Evolutionary conservation across 2,888 invertebrate genomes (phyloP), one percentile per base, ranked within the genome.

Genomic region (Arctia plantaginis): DNA sequence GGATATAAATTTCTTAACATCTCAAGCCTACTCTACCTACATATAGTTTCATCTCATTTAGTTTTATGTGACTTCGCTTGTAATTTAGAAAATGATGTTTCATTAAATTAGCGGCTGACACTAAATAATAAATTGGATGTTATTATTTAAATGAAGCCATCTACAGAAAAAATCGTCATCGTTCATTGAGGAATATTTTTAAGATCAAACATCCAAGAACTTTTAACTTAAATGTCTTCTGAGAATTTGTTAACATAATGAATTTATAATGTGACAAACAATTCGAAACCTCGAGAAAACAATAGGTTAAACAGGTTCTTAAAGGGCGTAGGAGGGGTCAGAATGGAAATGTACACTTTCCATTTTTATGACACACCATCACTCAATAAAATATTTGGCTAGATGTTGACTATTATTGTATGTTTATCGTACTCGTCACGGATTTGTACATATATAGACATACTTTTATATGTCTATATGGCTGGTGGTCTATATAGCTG

Each of bases 221-320:
- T 67, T 27, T 66, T 44, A 41, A 44, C 7, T 30, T 18, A 20
- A 44, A 47, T 67, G 20, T 30, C 4, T 47, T 47, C 30, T 67
- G 33, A 47, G 30, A 33, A 30, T 44, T 27, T 20, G 44, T 62
- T 30, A 30, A 30, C 15, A 30, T 30, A 18, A 18, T 33, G 67
- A 67, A 33, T 67, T 30, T 47, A 47, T 47, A 30, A 55, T 41
- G 62, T 30, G 27, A 66, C 66, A 47, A 39, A 30, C 69, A 75
- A 64, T 35, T 74, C 74, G 77, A 18, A 74, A 51, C 59, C 59
- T 72, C 70, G 71, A 70, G n/a, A 27, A 68, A 74, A 71, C 68
- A 66, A 69, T 67, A 65, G 47, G 12, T 30, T 35, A 35, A 71
- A 69, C 27, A 35, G 23, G 33, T 59, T 73, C 30, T 67, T 44